Evolutionary conservation across 2,888 invertebrate species (phyloP).

Genomic region (Formica aserva): DNA sequence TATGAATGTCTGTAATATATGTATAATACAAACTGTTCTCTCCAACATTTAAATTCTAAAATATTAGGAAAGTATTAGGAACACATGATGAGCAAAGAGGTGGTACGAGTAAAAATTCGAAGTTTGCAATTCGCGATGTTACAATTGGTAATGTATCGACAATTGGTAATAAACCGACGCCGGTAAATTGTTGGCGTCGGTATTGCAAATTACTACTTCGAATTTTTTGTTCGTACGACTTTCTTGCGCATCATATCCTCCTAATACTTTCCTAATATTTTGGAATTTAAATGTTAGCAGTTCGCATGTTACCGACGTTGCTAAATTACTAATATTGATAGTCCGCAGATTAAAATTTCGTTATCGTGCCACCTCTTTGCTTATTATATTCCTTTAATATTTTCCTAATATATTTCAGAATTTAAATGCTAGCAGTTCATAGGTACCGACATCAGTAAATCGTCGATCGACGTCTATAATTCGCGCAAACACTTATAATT

Average conservation of each 20-base stretch:
- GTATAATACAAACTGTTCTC: too few species aligned
- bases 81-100: too few species aligned
- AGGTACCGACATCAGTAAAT: background rate
- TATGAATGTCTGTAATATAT: too few species aligned
- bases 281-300: too few species aligned
- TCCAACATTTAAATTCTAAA: too few species aligned
- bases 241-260: too few species aligned
- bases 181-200: background rate
- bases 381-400: background rate
- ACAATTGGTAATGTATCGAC: background rate
- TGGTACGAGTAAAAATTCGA: background rate
- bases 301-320: background rate
- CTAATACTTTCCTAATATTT: too few species aligned
- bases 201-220: background rate
- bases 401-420: background rate
- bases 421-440: background rate
- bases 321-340: background rate
- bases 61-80: too few species aligned
- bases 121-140: background rate
- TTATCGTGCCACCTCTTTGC: background rate
- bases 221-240: background rate
- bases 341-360: background rate
- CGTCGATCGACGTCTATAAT: background rate
- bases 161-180: background rate
- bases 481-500: background rate